Evolutionary conservation across 1,140 invertebrate species (phyloP).

Genomic region (Wasmannia auropunctata): DNA sequence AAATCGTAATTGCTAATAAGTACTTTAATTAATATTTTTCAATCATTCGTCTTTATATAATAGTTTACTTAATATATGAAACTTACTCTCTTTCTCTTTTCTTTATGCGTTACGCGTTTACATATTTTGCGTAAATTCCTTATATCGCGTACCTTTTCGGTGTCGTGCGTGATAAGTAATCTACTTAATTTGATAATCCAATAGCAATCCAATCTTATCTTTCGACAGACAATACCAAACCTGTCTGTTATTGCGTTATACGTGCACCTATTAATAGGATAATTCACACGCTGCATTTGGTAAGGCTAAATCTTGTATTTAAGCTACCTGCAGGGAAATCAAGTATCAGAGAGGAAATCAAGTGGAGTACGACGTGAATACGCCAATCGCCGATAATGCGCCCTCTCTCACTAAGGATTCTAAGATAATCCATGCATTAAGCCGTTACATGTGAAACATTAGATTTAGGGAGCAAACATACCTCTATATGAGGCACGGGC

Average conservation of each 20-base stretch:
- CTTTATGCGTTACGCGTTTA: not conserved
- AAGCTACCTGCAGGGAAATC: slow-evolving; percentile 61
- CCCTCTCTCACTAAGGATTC: not conserved
- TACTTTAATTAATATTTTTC: not conserved
- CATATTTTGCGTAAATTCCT: not conserved
- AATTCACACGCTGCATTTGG: slow-evolving; percentile 58
- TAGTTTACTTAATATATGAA: not conserved
- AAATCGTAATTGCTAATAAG: not conserved
- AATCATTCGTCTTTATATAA: not conserved
- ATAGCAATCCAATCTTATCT: slow-evolving; percentile 40
- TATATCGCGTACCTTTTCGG: not conserved
- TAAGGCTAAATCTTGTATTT: slow-evolving; percentile 55
- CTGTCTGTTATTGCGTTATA: slow-evolving; percentile 27
- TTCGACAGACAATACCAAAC: slow-evolving; percentile 42
- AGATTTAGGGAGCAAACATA: not conserved
- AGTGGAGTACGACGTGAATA: slow-evolving; percentile 49
- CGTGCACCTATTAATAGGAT: slow-evolving; percentile 54
- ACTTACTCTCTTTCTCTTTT: not conserved
- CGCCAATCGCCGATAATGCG: slow-evolving; percentile 1
- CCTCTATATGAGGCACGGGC: not conserved
- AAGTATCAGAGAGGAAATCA: slow-evolving; percentile 29
- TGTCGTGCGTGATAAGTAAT: slow-evolving; percentile 25
- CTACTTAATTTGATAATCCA: slow-evolving; percentile 65
- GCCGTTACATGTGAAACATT: not conserved
- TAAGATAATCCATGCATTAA: slow-evolving; percentile 11